Conservation (phyloP, 2,797 vertebrate genomes). For the Silurus aristotelis region DNA sequence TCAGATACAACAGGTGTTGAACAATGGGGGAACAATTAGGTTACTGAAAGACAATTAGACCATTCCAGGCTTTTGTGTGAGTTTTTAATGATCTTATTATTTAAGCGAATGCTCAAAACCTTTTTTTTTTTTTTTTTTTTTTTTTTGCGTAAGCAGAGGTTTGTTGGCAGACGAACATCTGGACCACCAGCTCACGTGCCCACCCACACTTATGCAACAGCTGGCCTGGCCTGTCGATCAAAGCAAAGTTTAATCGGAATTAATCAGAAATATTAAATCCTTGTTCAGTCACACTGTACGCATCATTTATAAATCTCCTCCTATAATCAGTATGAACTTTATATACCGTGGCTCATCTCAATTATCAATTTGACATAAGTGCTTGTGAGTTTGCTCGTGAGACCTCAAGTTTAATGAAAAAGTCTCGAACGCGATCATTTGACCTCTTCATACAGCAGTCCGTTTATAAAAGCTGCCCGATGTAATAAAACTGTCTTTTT, state of each 20-base stretch:
- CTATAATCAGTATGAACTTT: neutral
- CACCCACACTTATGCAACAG: constrained; percentile 11
- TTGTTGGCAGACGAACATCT: constrained; percentile 34
- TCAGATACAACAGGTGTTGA: neutral
- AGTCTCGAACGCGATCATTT: neutral
- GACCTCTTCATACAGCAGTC: neutral
- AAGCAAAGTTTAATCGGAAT: no score
- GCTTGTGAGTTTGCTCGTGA: neutral
- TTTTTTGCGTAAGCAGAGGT: neutral
- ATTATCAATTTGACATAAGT: neutral
- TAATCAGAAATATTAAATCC: constrained; percentile 7
- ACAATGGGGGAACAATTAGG: no score
- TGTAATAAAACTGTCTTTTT: neutral
- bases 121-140: no score
- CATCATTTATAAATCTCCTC: constrained; percentile 44
- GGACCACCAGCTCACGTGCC: constrained; percentile 24
- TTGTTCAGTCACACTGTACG: constrained; percentile 24
- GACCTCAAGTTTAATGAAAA: neutral
- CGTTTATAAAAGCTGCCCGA: neutral
- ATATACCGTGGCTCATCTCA: neutral
- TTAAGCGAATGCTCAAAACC: neutral
- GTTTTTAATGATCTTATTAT: constrained; percentile 12
- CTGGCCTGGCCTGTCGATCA: constrained; percentile 19
- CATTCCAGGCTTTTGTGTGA: neutral
- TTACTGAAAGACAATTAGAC: neutral